Evolutionary conservation across 1,140 invertebrate species (phyloP).

Genomic region (Hyles vespertilio): DNA sequence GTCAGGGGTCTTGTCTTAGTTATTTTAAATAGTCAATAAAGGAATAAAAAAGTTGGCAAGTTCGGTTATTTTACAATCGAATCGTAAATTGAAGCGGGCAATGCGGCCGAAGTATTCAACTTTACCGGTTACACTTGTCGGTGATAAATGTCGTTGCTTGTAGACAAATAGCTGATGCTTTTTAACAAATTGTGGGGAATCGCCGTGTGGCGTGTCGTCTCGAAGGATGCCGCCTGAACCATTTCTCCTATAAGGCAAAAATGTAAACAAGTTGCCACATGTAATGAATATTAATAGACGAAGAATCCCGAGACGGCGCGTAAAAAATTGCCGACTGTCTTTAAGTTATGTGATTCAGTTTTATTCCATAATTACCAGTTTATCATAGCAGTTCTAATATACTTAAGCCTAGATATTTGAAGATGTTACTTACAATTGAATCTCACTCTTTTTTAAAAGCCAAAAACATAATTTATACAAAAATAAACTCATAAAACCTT

Average conservation of each 20-base stretch:
- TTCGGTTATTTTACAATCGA: slow-evolving; percentile 35
- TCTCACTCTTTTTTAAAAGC: too few relatives aligned
- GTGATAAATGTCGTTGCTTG: slow-evolving; percentile 46
- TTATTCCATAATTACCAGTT: slow-evolving; percentile 13
- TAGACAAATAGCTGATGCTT: slow-evolving; percentile 54
- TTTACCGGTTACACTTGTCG: slow-evolving; percentile 18
- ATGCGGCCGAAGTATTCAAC: slow-evolving; percentile 22
- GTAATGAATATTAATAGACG: slow-evolving; percentile 49
- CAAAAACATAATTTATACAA: too few relatives aligned
- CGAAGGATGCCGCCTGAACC: slow-evolving; percentile 29
- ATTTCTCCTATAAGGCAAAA: slow-evolving; percentile 41
- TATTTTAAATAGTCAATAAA: slow-evolving; percentile 18
- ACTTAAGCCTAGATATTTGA: too few relatives aligned
- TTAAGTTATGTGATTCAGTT: slow-evolving; percentile 20
- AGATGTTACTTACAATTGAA: too few relatives aligned
- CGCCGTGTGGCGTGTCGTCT: slow-evolving; percentile 24
- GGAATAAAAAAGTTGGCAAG: slow-evolving; percentile 25
- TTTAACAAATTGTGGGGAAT: slow-evolving; percentile 46
- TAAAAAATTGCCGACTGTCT: slow-evolving; percentile 23
- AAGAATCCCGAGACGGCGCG: slow-evolving; percentile 12
- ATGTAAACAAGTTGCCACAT: slow-evolving; percentile 32
- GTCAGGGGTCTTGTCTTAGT: slow-evolving; percentile 2
- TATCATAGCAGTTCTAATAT: slow-evolving; percentile 1
- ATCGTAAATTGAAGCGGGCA: slow-evolving; percentile 36
- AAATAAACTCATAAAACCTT: too few relatives aligned